Conservation (phyloP, 1,140 invertebrate genomes). For the Habropoda laboriosa region DNA sequence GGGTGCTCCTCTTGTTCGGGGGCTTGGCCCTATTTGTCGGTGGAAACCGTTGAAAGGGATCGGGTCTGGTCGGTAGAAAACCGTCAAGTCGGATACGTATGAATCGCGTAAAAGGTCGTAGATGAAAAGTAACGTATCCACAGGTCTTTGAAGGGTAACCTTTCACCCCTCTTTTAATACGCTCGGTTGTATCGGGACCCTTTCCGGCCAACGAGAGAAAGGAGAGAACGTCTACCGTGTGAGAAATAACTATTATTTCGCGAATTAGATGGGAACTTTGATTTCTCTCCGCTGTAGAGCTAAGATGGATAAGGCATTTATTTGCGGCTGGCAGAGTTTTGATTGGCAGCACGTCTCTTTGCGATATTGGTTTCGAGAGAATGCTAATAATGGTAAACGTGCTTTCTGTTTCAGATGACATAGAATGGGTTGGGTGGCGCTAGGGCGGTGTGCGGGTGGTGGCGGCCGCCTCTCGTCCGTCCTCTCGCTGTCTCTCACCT, state of each 20-base stretch:
- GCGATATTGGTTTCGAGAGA: background rate
- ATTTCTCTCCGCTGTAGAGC: background rate
- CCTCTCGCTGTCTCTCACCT: constrained; percentile 81
- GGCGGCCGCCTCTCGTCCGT: constrained; percentile 79
- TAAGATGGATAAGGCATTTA: background rate
- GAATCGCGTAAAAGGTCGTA: constrained; percentile 4
- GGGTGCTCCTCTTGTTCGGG: background rate
- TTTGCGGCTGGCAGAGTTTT: background rate
- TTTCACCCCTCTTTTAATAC: background rate
- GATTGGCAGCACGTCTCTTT: background rate
- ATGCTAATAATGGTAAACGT: constrained; percentile 33
- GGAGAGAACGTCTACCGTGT: background rate
- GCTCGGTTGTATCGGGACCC: background rate
- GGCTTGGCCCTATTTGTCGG: background rate
- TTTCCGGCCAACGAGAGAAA: background rate
- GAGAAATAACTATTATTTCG: background rate
- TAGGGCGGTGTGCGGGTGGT: constrained; percentile 81
- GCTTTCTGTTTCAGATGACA: constrained; percentile 81
- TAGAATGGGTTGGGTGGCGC: constrained; percentile 82
- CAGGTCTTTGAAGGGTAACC: constrained; percentile 3
- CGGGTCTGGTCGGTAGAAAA: background rate
- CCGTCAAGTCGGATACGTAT: background rate
- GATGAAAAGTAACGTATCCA: constrained; percentile 25
- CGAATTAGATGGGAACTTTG: too few relatives aligned
- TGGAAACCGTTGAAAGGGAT: background rate